These are phyloP conservation scores for Gryon sp. DNA, from an alignment of 1,140 invertebrate species.

Conservation along the genomic window DNA sequence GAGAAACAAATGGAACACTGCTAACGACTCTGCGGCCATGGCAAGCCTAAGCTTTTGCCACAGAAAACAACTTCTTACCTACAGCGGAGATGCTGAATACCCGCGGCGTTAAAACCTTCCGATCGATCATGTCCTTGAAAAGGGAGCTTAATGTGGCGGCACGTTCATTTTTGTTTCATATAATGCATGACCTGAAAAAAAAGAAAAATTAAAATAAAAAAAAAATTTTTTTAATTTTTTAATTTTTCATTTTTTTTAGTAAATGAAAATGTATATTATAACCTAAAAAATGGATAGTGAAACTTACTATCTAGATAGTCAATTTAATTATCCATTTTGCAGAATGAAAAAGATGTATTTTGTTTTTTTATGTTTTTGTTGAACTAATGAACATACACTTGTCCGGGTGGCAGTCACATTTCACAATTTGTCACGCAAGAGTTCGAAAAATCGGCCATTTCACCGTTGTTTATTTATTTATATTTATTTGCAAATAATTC, in stretches of 20 bases:
- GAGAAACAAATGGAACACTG: constrained; percentile 57
- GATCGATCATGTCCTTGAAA: constrained; percentile 52
- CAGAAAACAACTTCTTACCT: constrained; percentile 51
- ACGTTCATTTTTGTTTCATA: constrained; percentile 11
- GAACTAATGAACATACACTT: constrained; percentile 11
- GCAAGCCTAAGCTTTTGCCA: constrained; percentile 16
- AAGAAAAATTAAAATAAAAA: too few species aligned
- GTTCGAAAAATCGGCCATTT: constrained; percentile 1
- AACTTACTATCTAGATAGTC: too few species aligned
- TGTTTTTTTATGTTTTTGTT: not conserved
- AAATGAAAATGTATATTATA: too few species aligned
- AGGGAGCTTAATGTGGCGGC: constrained; percentile 13
- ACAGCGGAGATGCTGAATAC: constrained; percentile 35
- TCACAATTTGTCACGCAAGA: constrained; percentile 7
- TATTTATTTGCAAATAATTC: constrained; percentile 44
- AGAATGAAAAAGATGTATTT: not conserved
- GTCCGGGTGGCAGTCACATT: not conserved
- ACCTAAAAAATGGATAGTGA: too few species aligned
- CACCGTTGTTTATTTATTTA: constrained; percentile 26
- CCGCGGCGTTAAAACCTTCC: constrained; percentile 37
- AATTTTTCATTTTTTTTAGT: too few species aligned
- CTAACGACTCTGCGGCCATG: constrained; percentile 47
- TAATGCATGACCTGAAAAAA: too few species aligned
- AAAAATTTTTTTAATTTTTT: too few species aligned
- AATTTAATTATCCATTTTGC: not conserved